phyloP scores from a whole-genome alignment of 2,888 invertebrate species.

The Drosophila meridiana region DNA sequence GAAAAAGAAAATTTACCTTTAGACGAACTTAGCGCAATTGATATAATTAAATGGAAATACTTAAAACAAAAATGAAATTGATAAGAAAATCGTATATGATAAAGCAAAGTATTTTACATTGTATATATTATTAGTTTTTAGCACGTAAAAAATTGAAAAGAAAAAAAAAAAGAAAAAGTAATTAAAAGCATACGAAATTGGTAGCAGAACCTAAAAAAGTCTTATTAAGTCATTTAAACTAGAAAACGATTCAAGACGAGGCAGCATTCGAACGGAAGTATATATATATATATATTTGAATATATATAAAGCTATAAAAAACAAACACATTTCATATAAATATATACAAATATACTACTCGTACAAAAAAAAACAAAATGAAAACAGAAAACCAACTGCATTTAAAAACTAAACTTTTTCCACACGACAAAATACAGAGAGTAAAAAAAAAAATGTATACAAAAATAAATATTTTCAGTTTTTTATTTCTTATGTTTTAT shows the following conservation, averaged over 20 bases:
- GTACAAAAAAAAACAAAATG: constrained; percentile 35
- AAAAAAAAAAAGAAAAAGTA: constrained; percentile 15
- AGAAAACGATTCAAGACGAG: constrained; percentile 32
- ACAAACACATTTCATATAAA: constrained; percentile 53
- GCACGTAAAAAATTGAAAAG: constrained; percentile 75
- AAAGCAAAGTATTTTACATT: constrained; percentile 76
- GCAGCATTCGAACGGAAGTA: constrained; percentile 32
- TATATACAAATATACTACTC: constrained; percentile 44
- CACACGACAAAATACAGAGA: constrained; percentile 51
- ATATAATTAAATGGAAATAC: constrained; percentile 77
- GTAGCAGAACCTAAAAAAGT: constrained; percentile 67
- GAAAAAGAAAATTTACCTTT: constrained; percentile 78
- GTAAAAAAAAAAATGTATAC: constrained; percentile 5
- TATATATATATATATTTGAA: constrained; percentile 1
- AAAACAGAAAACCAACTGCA: constrained; percentile 65
- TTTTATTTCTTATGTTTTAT: constrained; percentile 24
- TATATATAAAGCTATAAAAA: constrained; percentile 8
- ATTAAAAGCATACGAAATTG: constrained; percentile 69
- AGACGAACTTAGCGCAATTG: constrained; percentile 85
- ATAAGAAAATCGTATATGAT: constrained; percentile 40
- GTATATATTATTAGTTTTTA: constrained; percentile 83
- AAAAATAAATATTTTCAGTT: constrained; percentile 2
- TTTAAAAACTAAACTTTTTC: constrained; percentile 64
- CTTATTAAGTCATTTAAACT: constrained; percentile 74
- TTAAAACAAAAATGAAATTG: constrained; percentile 34